Conservation (phyloP, 2,797 vertebrate genomes). For the Lycodopsis pacificus region DNA sequence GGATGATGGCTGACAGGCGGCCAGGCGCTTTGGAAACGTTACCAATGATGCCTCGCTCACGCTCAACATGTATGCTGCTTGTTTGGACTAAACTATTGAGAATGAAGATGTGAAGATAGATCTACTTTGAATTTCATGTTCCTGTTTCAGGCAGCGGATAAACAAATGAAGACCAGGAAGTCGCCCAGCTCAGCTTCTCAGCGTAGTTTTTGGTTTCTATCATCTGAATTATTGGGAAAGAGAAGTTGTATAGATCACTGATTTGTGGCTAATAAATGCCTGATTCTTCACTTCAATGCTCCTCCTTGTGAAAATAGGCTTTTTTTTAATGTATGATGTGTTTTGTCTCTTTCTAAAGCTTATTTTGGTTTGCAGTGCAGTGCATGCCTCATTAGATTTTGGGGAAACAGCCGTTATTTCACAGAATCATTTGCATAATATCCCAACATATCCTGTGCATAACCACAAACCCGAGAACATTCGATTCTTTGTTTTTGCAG, state of each 20-base stretch:
- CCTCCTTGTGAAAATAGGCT: no score
- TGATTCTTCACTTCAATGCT: not conserved
- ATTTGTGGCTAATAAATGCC: not conserved
- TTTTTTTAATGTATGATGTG: not conserved
- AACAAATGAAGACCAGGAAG: constrained; percentile 40
- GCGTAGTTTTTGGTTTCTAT: not conserved
- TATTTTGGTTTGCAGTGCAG: not conserved
- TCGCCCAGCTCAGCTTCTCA: constrained; percentile 11
- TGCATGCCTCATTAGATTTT: constrained; percentile 81
- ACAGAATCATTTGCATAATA: constrained; percentile 90
- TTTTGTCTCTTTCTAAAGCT: not conserved
- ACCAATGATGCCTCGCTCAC: not conserved
- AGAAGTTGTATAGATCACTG: no score
- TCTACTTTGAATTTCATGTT: constrained; percentile 1
- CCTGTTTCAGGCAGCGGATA: constrained; percentile 3
- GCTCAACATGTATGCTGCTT: constrained; percentile 5
- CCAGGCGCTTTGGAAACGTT: constrained; percentile 5
- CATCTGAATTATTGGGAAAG: constrained; percentile 2
- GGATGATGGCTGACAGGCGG: constrained; percentile 16
- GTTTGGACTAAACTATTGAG: constrained; percentile 29
- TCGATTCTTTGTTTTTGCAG: constrained; percentile 85
- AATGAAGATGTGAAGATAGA: constrained; percentile 4
- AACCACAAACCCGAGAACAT: constrained; percentile 84
- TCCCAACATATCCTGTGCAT: not conserved
- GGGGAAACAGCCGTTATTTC: constrained; percentile 83